Conservation (phyloP, 2,888 invertebrate species). For the Drosophila neutralis region DNA sequence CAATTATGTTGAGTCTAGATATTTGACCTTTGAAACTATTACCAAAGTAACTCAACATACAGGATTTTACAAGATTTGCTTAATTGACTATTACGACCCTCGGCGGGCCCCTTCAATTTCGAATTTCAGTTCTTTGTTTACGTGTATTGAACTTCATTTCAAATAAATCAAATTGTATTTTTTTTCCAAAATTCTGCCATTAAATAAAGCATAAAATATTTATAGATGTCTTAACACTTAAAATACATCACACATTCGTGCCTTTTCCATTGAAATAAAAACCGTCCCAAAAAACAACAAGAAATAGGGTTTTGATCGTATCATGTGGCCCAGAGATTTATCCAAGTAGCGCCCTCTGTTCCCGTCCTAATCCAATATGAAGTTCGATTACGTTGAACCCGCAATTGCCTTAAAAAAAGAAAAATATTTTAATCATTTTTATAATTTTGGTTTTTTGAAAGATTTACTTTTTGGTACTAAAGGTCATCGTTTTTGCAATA, state of each 20-base stretch:
- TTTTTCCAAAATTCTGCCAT: conserved; percentile 34
- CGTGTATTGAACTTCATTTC: conserved; percentile 48
- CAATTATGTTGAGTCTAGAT: neutral
- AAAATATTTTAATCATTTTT: conserved; percentile 41
- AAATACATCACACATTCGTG: conserved; percentile 76
- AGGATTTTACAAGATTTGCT: neutral
- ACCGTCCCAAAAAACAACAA: conserved; percentile 67
- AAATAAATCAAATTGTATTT: conserved; percentile 38
- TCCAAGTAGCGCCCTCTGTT: neutral
- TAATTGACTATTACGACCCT: conserved; percentile 8
- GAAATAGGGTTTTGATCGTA: neutral
- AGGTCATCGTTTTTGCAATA: neutral
- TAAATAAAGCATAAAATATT: conserved; percentile 45
- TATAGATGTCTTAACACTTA: conserved; percentile 41
- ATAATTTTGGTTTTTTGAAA: conserved; percentile 9
- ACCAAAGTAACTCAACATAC: neutral
- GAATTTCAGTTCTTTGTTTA: conserved; percentile 55
- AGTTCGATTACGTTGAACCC: conserved; percentile 23
- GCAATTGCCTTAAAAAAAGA: conserved; percentile 46
- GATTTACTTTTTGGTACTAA: neutral
- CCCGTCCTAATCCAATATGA: conserved; percentile 5
- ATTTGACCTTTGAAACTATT: conserved; percentile 26
- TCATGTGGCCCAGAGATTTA: conserved; percentile 6
- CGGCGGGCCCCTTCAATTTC: neutral
- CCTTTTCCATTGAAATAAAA: conserved; percentile 79